Percentiles rank a stretch among this genome's conserved stretches.
Conservation (phyloP, 2,888 invertebrate species). For the Synanthedon tipuliformis region DNA sequence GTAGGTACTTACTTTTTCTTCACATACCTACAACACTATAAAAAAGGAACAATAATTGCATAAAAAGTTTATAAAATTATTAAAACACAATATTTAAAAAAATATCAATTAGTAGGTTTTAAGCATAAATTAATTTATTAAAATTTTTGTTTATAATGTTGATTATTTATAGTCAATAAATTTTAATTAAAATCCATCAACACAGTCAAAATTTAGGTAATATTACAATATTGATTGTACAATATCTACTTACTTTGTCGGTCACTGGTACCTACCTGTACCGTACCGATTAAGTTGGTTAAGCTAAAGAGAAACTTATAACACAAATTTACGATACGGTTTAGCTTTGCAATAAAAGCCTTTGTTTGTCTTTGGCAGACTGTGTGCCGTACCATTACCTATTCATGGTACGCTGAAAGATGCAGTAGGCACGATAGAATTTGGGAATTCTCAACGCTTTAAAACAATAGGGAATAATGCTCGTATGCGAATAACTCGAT, state of each 20-base stretch:
- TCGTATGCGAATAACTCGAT: not conserved
- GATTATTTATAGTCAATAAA: no score
- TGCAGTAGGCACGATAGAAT: conserved; percentile 39
- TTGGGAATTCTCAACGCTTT: conserved; percentile 34
- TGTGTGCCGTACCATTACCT: conserved; percentile 30
- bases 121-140: no score
- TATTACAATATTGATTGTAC: not conserved
- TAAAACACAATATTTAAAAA: no score
- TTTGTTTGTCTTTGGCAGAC: conserved; percentile 33
- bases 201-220: no score
- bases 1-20: no score
- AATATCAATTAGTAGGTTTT: no score
- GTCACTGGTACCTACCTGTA: no score
- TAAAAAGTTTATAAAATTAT: no score
- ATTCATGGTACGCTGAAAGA: conserved; percentile 29
- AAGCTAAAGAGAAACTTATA: not conserved
- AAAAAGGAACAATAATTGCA: no score
- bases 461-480: conserved; percentile 34
- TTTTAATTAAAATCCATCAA: no score
- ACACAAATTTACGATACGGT: conserved; percentile 31
- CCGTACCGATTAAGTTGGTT: not conserved
- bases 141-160: no score
- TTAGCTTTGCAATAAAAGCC: conserved; percentile 33
- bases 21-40: no score
- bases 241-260: not conserved